Conservation (phyloP, 2,113 vertebrate genomes). For the Vombatus ursinus region DNA sequence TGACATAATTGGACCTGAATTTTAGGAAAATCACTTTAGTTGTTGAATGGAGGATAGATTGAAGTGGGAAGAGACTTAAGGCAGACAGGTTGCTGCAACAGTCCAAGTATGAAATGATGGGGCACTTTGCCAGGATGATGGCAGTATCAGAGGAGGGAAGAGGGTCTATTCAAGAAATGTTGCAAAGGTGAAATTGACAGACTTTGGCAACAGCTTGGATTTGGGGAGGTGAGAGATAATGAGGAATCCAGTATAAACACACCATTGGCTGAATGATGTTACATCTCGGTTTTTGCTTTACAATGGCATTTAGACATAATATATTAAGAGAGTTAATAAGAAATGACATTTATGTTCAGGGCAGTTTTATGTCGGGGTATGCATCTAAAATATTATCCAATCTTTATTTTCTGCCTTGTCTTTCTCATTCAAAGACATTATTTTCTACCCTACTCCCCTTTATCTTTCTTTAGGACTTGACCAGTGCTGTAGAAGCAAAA, state of each 20-base stretch:
- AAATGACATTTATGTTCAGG: background rate
- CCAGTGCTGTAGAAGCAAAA: constrained; percentile 76
- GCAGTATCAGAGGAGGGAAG: background rate
- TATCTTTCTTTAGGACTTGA: constrained; percentile 85
- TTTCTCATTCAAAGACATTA: background rate
- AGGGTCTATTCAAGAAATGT: background rate
- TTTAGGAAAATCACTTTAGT: background rate
- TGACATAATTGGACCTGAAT: background rate
- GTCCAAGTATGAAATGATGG: too few species aligned
- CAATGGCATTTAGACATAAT: too few species aligned
- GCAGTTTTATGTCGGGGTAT: background rate
- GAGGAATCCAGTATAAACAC: background rate
- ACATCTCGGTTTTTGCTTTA: background rate
- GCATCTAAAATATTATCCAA: background rate
- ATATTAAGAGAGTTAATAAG: background rate
- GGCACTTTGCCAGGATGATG: background rate
- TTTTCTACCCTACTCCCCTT: constrained; percentile 11
- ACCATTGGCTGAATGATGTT: background rate
- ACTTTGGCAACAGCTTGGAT: background rate
- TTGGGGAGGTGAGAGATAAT: background rate
- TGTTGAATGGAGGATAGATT: background rate
- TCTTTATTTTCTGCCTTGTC: background rate
- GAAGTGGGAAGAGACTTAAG: background rate
- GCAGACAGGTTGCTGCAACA: background rate
- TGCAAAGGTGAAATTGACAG: background rate